phyloP scores from a whole-genome alignment of 1,140 invertebrate species.

The Drosophila sp. region DNA sequence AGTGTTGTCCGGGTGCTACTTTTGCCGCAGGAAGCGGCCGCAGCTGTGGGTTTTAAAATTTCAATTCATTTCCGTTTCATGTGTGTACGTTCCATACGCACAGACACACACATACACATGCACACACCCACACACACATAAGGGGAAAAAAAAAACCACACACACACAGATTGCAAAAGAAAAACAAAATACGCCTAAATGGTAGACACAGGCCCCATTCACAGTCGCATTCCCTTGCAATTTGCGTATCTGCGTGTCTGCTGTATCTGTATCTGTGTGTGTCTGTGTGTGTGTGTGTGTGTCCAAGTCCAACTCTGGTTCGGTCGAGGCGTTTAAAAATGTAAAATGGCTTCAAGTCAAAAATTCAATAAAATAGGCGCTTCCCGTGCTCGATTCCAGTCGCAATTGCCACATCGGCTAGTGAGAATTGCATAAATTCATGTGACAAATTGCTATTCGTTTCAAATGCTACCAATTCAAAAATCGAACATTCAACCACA shows the following conservation, averaged over 20 bases:
- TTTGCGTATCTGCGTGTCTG: conserved; percentile 11
- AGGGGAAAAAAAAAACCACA: not conserved
- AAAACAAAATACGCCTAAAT: conserved; percentile 14
- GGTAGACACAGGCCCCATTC: conserved; percentile 3
- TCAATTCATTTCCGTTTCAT: conserved; percentile 76
- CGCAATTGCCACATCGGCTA: not conserved
- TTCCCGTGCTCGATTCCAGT: conserved; percentile 1
- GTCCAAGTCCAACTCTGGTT: conserved; percentile 1
- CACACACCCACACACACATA: not conserved
- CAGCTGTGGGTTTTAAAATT: conserved; percentile 81
- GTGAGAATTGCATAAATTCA: conserved; percentile 3
- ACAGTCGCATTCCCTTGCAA: conserved; percentile 10
- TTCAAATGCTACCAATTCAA: not conserved
- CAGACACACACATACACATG: conserved; percentile 27
- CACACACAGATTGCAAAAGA: conserved; percentile 4
- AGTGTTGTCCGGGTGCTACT: conserved; percentile 50
- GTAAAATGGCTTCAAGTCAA: conserved; percentile 13
- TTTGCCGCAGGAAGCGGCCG: conserved; percentile 80
- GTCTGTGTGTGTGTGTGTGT: conserved; percentile 3
- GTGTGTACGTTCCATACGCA: conserved; percentile 26
- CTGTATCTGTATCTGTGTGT: not conserved
- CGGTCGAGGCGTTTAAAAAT: conserved; percentile 10
- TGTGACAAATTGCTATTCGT: not conserved
- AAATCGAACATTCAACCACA: not conserved
- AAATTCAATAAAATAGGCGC: conserved; percentile 12